A percentile compares a stretch with the other conserved stretches of the same genome.
phyloP scores from a whole-genome alignment of 1,140 invertebrate species.

The Radopholus similis region DNA sequence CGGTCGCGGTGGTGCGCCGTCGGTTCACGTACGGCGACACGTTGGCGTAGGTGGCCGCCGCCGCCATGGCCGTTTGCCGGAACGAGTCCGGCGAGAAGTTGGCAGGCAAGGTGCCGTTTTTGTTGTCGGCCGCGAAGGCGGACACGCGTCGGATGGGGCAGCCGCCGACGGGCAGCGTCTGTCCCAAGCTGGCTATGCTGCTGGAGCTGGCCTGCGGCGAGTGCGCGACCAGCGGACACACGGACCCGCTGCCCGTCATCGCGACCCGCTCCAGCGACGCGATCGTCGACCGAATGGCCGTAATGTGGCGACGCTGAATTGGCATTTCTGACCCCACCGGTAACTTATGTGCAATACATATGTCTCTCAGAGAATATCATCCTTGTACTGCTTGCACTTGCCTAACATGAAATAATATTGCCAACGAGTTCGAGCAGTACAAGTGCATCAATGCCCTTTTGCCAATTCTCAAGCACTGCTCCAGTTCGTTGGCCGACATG shows the following conservation, averaged over 20 bases:
- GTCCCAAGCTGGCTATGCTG: conserved; percentile 3
- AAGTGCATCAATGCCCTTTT: no score
- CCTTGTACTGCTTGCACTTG: no score
- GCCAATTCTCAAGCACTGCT: no score
- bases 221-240: background rate
- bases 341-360: no score
- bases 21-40: background rate
- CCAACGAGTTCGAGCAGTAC: no score
- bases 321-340: no score
- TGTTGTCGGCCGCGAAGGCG: background rate
- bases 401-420: no score
- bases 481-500: no score
- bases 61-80: background rate
- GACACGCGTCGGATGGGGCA: conserved; percentile 9
- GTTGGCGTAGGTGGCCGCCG: background rate
- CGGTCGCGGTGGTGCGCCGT: background rate
- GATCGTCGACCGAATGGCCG: conserved; percentile 42
- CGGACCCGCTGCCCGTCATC: conserved; percentile 3
- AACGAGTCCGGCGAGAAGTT: background rate
- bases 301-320: conserved; percentile 48
- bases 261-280: conserved; percentile 37
- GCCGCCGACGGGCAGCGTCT: background rate
- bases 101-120: background rate
- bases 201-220: background rate
- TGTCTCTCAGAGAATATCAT: no score